Evolutionary conservation across 1,140 invertebrate species (phyloP), one percentile per base, ranked within the genome.

Genomic region (Akabosia matsudoensis): DNA sequence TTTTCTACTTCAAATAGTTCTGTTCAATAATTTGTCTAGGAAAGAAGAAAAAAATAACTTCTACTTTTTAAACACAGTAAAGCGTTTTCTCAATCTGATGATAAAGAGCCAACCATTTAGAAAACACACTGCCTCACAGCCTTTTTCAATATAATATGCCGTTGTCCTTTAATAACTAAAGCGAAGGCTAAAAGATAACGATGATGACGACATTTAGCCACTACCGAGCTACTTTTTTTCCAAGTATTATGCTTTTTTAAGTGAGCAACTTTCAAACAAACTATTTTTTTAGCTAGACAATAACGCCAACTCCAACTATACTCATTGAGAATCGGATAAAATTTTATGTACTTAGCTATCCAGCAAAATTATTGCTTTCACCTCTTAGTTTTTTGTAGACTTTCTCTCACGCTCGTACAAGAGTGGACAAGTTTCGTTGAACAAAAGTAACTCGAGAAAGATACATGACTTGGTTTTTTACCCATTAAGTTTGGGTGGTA

Each of bases 401-500:
- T 56, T 56, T 56, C 54, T 22, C 54, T 45, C 18, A 10, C 37
- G 7, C 37, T 45, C 37, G 18, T 45, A 10, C 37, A 16, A n/a
- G 54, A 56, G 22, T 56, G 10, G 7, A 18, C 37, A 56, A 18
- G 7, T 45, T 45, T 45, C 18, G 37, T 7, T 45, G 37, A 45
- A 45, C 37, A 45, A 45, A 18, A 45, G 37, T 45, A 45, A 45
- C 37, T 10, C 37, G 18, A 45, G n/a, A 61, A 61, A 61, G 61
- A 30, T 67, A 67, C 61, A 30, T 31, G 24, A 31, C 61, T 28
- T 67, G 10, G 31, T 67, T 30, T 67, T 13, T 1, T 67, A 30
- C 1, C 24, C 61, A 67, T 67, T 67, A 67, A 31, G n/a, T 30
- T 67, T 4, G 61, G 28, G 61, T 67, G 74, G 45, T 52, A 78